phyloP scores from a whole-genome alignment of 1,140 invertebrate species.

The Palaemon carinicauda region DNA sequence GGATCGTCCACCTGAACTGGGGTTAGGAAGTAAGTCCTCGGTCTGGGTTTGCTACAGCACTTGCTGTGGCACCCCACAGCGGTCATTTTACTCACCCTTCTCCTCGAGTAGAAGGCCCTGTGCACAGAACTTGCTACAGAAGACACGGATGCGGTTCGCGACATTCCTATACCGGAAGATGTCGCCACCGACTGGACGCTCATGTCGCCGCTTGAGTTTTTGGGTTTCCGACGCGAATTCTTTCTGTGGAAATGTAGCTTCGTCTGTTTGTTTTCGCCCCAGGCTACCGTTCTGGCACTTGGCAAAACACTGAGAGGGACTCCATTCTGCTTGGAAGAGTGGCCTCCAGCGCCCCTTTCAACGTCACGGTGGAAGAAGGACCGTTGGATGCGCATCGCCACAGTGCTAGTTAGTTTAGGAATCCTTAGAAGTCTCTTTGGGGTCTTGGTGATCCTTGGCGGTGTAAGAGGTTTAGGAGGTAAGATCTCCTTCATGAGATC shows the following conservation, averaged over 20 bases:
- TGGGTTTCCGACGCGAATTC: background rate
- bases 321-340: background rate
- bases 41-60: background rate
- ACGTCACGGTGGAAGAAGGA: conserved; percentile 13
- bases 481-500: background rate
- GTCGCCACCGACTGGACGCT: conserved; percentile 40
- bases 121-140: conserved; percentile 30
- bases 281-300: no score
- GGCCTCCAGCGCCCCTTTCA: background rate
- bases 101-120: conserved; percentile 24
- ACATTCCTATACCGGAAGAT: conserved; percentile 46
- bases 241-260: background rate
- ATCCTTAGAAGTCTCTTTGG: background rate
- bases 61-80: conserved; percentile 6
- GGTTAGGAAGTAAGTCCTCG: background rate
- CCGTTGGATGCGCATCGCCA: conserved; percentile 17
- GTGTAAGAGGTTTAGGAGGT: background rate
- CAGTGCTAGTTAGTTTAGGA: conserved; percentile 30
- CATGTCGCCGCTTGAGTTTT: conserved; percentile 2
- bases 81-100: conserved; percentile 40
- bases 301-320: no score
- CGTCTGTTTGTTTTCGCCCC: background rate
- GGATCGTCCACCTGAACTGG: background rate
- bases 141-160: conserved; percentile 38
- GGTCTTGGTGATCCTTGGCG: background rate